Base-by-base conservation (phyloP, 2,113 vertebrate genomes). In the Numida meleagris region DNA sequence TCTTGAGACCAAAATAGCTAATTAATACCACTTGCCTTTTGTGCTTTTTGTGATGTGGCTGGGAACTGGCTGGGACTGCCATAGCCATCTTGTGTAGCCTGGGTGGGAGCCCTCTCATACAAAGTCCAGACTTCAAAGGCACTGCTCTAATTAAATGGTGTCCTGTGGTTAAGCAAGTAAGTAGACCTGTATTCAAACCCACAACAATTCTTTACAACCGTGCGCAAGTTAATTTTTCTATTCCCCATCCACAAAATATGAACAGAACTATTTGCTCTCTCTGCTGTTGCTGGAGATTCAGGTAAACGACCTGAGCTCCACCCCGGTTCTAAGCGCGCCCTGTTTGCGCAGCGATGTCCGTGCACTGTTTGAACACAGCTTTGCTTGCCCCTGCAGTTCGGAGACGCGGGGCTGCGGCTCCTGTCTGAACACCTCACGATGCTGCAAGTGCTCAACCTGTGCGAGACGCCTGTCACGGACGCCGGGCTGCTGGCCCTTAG, bases 371-470 rank as follows among this genome's bases (percentile, higher is more conserved):
- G 84, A 62, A 79, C 68, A 13, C 13, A 1, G 12, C 50, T 89
- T n/a, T 78, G 23, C 48, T 89, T 86, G 67, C 6, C 55, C 79
- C 84, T 45, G 1, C 96, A 99, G 99, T 99, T 99, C 6, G 99
- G 99, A 70, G 99, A 99, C 19, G 98, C 99, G 1, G 99, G 99
- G 75, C 94, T 99, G 95, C 98, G 99, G 97, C 98, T 99, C 93
- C 97, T 99, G 72, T 99, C 99, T 0, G 99, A 99, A 94, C 99
- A 99, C 96, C 98, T 99, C 98, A 99, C 99, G 45, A 99, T 99
- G 97, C 98, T 99, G 86, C 99, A 99, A 98, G 99, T 99, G 94
- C 98, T 99, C 95, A 99, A 99, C 98, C 98, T 99, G 96, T 99
- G 99, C 48, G 99, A 99, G 98, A 99, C 99, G 1, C 99, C 99